Base-by-base conservation (phyloP, 2,888 invertebrate species). In the Agriopis marginaria region DNA sequence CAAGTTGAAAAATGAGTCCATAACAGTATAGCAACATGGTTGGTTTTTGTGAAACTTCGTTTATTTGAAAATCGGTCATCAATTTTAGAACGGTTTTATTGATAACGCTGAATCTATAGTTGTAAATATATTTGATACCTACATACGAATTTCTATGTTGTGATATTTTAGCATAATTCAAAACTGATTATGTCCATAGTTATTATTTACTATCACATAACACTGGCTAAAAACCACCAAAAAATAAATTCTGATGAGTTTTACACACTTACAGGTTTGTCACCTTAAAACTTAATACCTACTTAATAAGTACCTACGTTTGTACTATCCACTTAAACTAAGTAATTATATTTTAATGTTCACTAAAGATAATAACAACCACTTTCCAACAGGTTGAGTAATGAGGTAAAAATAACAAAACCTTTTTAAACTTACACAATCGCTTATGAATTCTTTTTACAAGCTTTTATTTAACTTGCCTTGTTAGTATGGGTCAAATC, bases 181-280 rank as follows among this genome's bases (percentile, higher is more conserved):
- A 40, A 54, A 54, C 39, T 39, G n/a, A 39, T 7, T 54, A 39
- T n/a, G 8, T 40, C 2, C n/a, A 70, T 70, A 65, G 70, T 77
- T 81, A 81, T 83, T 84, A 82, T 59, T 83, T 88, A 86, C 82
- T 91, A 92, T 92, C 91, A 92, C 90, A 90, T 86, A 84, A 80
- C 90, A 91, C 88, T 90, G 91, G 90, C 88, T 86, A 84, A 80
- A 79, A 80, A 86, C 85, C 84, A 80, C 80, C 42, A 3, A 42
- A 53, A 51, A 53, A 2, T n/a, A 32, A 32, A 32, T 3, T 32
- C 32, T 5, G 32, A 54, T n/a, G n/a, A n/a, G 3, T 14, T 8
- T 5, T 17, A 11, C 11, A n/a, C 8, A 40, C 39, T 6, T 40
- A n/a, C 32, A 8, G 3, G 14, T 40, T 7, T 44, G 42, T 55